Conservation (phyloP, 2,113 vertebrate genomes). For the Rattus rattus region DNA sequence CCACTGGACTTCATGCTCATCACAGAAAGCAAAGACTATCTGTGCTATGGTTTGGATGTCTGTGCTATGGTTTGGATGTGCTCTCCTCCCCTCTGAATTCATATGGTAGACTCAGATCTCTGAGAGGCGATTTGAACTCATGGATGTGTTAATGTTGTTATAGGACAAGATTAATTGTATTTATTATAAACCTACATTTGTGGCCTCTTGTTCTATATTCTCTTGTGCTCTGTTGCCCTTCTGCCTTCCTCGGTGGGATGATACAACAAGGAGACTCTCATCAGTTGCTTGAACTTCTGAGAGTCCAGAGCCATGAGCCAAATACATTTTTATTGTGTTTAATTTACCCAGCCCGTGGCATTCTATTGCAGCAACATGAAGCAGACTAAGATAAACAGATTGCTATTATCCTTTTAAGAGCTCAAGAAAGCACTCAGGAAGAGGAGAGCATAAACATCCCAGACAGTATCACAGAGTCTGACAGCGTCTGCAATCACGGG, state of each 20-base stretch:
- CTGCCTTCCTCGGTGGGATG: neutral
- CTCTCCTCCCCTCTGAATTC: neutral
- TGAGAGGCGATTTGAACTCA: neutral
- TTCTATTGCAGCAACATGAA: conserved; percentile 2
- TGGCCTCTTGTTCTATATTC: neutral
- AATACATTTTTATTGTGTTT: neutral
- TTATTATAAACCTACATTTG: too few relatives aligned
- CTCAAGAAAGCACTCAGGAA: neutral
- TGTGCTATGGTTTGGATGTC: neutral
- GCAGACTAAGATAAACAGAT: conserved; percentile 6
- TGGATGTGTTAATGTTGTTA: neutral
- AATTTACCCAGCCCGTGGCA: neutral
- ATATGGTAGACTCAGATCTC: neutral
- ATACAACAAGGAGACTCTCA: neutral
- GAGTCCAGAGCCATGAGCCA: neutral
- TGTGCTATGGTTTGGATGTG: too few relatives aligned
- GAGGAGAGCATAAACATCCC: neutral
- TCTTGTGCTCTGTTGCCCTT: neutral
- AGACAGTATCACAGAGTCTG: neutral
- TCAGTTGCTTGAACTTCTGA: neutral
- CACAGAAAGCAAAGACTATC: neutral
- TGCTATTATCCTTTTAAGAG: conserved; percentile 9
- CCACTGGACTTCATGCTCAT: neutral
- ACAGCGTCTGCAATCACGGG: too few relatives aligned
- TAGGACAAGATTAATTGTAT: neutral